phyloP scores from a whole-genome alignment of 2,113 vertebrate species.

The Toxotes chatareus region DNA sequence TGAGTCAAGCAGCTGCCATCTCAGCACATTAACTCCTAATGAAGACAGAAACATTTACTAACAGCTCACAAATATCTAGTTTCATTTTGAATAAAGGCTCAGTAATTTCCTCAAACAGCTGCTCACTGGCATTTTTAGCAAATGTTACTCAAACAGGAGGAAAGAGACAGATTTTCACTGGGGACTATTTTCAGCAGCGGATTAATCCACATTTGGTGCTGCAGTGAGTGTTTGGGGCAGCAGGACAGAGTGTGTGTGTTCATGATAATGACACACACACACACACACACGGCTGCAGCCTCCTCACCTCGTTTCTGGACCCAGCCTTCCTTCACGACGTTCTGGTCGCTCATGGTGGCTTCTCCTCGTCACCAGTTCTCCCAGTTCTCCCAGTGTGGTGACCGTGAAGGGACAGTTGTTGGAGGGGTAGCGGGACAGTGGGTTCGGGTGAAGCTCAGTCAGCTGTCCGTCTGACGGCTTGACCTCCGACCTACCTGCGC shows the following conservation, averaged over 20 bases:
- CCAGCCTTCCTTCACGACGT: constrained; percentile 87
- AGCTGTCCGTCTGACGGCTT: constrained; percentile 56
- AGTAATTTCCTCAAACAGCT: too few species aligned
- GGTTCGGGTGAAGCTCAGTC: constrained; percentile 51
- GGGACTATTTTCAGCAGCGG: constrained; percentile 7
- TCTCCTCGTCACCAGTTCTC: constrained; percentile 63
- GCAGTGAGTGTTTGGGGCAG: not conserved
- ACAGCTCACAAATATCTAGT: too few species aligned
- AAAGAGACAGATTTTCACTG: not conserved
- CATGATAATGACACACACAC: too few species aligned
- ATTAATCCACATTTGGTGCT: constrained; percentile 16
- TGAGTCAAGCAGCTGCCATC: too few species aligned
- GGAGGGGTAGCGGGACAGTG: constrained; percentile 19
- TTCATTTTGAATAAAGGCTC: too few species aligned
- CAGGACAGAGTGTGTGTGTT: too few species aligned
- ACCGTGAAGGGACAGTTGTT: constrained; percentile 25
- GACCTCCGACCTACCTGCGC: constrained; percentile 47
- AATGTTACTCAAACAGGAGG: not conserved
- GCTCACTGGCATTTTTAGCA: too few species aligned
- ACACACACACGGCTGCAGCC: too few species aligned
- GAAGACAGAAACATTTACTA: too few species aligned
- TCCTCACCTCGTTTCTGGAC: constrained; percentile 84
- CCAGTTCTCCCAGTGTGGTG: constrained; percentile 73
- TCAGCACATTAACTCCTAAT: too few species aligned
- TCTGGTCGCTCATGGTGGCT: constrained; percentile 86